Evolutionary conservation across 2,113 vertebrate species (phyloP), one percentile per base, ranked within the genome.

Genomic region (Phoxinus phoxinus): DNA sequence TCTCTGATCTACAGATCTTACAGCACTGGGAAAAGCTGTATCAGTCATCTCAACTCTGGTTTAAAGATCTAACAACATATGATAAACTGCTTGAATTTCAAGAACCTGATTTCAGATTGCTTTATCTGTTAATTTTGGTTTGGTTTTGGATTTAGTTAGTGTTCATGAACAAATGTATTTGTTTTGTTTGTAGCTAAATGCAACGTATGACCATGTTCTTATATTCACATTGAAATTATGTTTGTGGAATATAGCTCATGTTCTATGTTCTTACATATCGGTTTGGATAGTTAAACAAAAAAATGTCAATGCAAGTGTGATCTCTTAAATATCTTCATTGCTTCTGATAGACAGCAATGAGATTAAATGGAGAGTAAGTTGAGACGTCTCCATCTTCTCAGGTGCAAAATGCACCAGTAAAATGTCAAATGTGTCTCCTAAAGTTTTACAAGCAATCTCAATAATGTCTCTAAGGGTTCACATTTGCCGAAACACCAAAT

Each of bases 1-100:
- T 74, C 72, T 74, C n/a, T 73, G 71, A 73, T 73, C 71, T 74
- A 74, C 41, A 74, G 41, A 74, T 74, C n/a, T n/a, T 48, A 27
- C 72, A 48, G 72, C 41, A 74, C 41, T 74, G 71, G 71, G 12
- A 17, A 73, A 73, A 73, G 72, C 72, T 74, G 25, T 48, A 48
- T 74, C 72, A 25, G 23, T 27, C 3, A 48, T 48, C 72, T 74
- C 41, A n/a, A 46, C 71, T 48, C 41, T 46, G n/a, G 72, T 74
- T 74, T 13, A 74, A 17, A 8, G 72, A 48, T 48, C 72, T 74
- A 46, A 46, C 72, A 2, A 25, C 2, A 6, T 74, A 3, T 74
- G n/a, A 74, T 74, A 74, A 74, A 74, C 72, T 74, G 72, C 41
- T 74, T 48, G 37, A 48, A 74, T 74, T 44, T 48, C 72, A 74